Evolutionary conservation across 2,888 invertebrate species (phyloP).

Genomic region (Parthenolecanium corni): DNA sequence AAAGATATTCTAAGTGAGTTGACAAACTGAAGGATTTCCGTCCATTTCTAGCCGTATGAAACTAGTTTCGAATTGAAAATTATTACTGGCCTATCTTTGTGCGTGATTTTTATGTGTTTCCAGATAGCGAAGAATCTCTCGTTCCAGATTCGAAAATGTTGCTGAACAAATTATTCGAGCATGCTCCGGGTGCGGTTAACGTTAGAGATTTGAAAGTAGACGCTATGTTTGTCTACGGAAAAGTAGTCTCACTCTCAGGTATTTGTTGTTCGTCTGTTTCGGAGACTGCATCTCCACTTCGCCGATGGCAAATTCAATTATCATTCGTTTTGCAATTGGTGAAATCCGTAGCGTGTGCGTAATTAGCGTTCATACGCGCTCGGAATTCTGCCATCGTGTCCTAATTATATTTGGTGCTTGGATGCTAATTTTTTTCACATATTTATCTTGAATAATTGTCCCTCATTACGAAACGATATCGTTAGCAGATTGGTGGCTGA

Average conservation of each 20-base stretch:
- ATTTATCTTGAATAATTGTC: too few species aligned
- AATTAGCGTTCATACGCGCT: too few species aligned
- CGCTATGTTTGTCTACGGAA: conserved; percentile 12
- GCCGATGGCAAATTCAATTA: background rate
- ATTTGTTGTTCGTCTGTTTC: too few species aligned
- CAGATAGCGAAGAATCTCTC: conserved; percentile 17
- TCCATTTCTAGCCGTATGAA: too few species aligned
- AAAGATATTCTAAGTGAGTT: conserved; percentile 12
- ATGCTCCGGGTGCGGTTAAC: conserved; percentile 15
- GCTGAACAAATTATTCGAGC: conserved; percentile 10
- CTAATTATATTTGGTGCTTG: too few species aligned
- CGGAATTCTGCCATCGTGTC: too few species aligned
- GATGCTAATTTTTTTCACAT: too few species aligned
- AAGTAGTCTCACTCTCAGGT: conserved; percentile 13
- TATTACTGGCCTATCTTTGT: background rate
- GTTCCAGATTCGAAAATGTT: conserved; percentile 13
- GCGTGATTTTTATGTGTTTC: background rate
- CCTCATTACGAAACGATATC: too few species aligned
- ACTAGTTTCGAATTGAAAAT: too few species aligned
- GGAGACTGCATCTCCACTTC: background rate
- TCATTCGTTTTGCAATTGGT: too few species aligned
- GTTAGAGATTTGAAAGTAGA: conserved; percentile 21
- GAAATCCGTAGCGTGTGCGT: too few species aligned
- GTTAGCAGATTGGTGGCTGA: conserved; percentile 47
- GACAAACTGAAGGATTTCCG: background rate